Conservation (phyloP, 2,888 invertebrate genomes). For the Panzeria rudis region DNA sequence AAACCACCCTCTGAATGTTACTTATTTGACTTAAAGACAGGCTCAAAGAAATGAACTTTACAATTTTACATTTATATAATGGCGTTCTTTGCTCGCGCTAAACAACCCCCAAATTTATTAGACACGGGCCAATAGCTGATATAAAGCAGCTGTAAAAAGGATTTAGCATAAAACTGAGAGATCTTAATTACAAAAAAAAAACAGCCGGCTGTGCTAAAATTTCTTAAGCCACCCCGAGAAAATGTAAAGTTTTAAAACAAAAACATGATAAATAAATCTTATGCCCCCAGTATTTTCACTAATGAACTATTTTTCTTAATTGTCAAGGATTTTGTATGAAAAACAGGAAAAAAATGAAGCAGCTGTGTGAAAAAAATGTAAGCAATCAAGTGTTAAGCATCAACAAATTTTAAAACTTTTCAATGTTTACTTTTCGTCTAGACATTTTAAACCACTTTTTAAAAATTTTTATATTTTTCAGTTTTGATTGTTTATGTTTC, state of each 20-base stretch:
- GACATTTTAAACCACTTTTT: constrained; percentile 39
- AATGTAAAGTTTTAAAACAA: not conserved
- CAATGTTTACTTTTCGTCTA: constrained; percentile 38
- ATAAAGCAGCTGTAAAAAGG: constrained; percentile 55
- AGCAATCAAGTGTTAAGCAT: constrained; percentile 6
- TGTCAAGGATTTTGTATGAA: not conserved
- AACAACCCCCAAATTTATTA: constrained; percentile 62
- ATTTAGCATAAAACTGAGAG: constrained; percentile 55
- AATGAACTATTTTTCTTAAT: constrained; percentile 45
- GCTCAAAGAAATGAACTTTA: constrained; percentile 31
- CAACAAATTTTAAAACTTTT: not conserved
- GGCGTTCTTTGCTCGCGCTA: not conserved
- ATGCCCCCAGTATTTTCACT: constrained; percentile 44
- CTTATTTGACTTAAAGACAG: constrained; percentile 11
- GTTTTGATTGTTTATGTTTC: constrained; percentile 7
- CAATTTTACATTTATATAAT: not conserved
- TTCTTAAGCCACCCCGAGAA: constrained; percentile 53
- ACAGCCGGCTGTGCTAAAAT: constrained; percentile 60
- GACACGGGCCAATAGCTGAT: constrained; percentile 51
- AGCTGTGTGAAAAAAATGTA: constrained; percentile 8
- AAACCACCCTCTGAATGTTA: constrained; percentile 56
- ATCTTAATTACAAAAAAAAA: constrained; percentile 50
- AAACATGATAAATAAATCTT: constrained; percentile 43
- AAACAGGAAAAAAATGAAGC: constrained; percentile 10
- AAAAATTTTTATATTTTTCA: not conserved